A percentile compares a stretch with the other conserved stretches of the same genome.
Evolutionary conservation across 2,113 vertebrate species (phyloP).

Genomic region (Ailurus styani): DNA sequence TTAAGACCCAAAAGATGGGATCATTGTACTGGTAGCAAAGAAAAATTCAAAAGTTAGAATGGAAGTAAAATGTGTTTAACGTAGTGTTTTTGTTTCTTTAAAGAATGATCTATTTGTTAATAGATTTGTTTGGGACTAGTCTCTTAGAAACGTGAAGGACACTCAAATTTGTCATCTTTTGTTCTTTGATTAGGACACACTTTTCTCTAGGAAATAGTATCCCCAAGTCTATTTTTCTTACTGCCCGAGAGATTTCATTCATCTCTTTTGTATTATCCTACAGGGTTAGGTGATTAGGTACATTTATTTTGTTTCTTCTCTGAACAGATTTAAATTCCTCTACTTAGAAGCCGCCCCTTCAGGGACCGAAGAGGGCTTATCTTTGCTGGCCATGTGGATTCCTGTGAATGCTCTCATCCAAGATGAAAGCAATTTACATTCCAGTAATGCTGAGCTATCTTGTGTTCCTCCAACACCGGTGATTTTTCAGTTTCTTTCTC

Average conservation of each 20-base stretch:
- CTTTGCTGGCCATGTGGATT: neutral
- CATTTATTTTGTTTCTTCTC: conserved; percentile 36
- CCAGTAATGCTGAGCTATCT: neutral
- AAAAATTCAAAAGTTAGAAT: conserved; percentile 10
- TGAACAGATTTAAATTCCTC: conserved; percentile 36
- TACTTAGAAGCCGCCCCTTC: conserved; percentile 4
- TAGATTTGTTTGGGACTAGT: neutral
- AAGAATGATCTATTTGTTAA: neutral
- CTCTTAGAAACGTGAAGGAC: conserved; percentile 20
- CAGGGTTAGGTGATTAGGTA: neutral
- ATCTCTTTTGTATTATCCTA: conserved; percentile 37
- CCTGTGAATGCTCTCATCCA: neutral
- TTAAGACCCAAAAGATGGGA: neutral
- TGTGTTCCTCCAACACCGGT: neutral
- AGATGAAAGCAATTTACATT: conserved; percentile 16
- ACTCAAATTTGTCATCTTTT: conserved; percentile 3
- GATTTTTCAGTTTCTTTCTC: neutral
- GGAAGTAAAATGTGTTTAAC: conserved; percentile 16
- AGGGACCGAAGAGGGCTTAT: conserved; percentile 16
- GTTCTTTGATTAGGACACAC: neutral
- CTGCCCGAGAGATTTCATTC: conserved; percentile 9
- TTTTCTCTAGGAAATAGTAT: conserved; percentile 12
- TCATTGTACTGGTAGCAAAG: neutral
- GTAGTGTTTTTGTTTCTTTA: neutral
- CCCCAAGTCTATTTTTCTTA: conserved; percentile 39